Evolutionary conservation across 1,140 invertebrate genomes (phyloP).

Genomic region (Drosophila hydei): DNA sequence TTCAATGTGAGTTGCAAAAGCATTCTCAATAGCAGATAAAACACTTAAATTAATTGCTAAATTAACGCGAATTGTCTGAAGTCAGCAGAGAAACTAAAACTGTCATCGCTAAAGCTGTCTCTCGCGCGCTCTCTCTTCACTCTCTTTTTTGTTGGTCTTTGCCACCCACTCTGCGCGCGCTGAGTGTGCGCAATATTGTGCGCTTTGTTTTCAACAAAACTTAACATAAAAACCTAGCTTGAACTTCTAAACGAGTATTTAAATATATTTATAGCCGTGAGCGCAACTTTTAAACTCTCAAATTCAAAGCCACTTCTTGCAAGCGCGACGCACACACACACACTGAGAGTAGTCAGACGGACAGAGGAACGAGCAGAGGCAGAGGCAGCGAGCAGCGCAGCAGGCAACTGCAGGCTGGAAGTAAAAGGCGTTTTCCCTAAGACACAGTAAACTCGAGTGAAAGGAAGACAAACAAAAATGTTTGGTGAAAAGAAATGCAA

Average conservation of each 20-base stretch:
- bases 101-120: constrained; percentile 41
- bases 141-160: constrained; percentile 20
- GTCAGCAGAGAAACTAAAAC: constrained; percentile 67
- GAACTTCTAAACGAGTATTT: constrained; percentile 56
- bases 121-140: constrained; percentile 16
- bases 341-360: constrained; percentile 39
- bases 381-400: constrained; percentile 29
- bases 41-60: constrained; percentile 69
- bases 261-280: constrained; percentile 65
- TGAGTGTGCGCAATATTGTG: constrained; percentile 55
- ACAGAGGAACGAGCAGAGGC: constrained; percentile 17
- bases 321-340: constrained; percentile 48
- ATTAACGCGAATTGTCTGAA: constrained; percentile 70
- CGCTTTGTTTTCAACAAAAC: constrained; percentile 25
- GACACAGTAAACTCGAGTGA: constrained; percentile 57
- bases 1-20: constrained; percentile 23
- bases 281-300: constrained; percentile 51
- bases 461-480: constrained; percentile 45
- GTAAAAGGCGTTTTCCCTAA: constrained; percentile 77
- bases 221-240: constrained; percentile 51
- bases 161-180: constrained; percentile 53
- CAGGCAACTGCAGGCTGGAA: constrained; percentile 44
- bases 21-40: constrained; percentile 30
- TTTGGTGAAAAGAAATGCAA: constrained; percentile 1
- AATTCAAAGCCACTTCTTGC: constrained; percentile 58